Conservation (phyloP, 2,888 invertebrate species). For the Leucozona laternaria region DNA sequence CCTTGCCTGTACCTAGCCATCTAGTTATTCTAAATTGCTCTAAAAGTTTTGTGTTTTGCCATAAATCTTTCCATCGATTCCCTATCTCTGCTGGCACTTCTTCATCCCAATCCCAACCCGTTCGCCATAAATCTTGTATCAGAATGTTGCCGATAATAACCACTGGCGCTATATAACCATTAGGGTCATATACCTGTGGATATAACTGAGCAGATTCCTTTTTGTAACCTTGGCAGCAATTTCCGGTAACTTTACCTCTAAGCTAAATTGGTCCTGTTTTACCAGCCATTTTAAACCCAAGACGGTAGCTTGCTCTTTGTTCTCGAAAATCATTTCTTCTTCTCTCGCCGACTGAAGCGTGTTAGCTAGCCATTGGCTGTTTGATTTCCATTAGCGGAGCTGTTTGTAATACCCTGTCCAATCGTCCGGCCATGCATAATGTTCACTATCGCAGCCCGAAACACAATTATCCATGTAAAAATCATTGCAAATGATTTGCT, state of each 20-base stretch:
- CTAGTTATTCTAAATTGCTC: slow-evolving; percentile 19
- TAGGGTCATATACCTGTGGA: neutral
- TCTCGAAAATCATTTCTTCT: neutral
- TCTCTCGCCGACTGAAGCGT: neutral
- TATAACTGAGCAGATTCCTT: neutral
- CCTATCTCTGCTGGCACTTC: neutral
- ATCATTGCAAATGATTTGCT: slow-evolving; percentile 30
- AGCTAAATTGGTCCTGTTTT: slow-evolving; percentile 22
- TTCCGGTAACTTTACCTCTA: neutral
- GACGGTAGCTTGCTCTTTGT: neutral
- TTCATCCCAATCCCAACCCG: slow-evolving; percentile 13
- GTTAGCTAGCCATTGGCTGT: slow-evolving; percentile 10
- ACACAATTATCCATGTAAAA: no score
- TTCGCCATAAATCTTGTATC: slow-evolving; percentile 39
- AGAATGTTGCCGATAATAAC: slow-evolving; percentile 24
- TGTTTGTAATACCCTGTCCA: neutral
- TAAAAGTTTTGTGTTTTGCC: neutral
- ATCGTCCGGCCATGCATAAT: neutral
- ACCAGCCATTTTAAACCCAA: slow-evolving; percentile 38
- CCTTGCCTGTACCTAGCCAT: slow-evolving; percentile 6
- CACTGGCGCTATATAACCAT: neutral
- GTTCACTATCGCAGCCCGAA: slow-evolving; percentile 19
- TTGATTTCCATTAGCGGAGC: no score
- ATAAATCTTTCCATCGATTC: slow-evolving; percentile 5
- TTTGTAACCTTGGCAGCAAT: neutral